Percentiles rank a stretch among this genome's conserved stretches.
phyloP scores from a whole-genome alignment of 2,113 vertebrate genomes.

The Microcebus jonahi region DNA sequence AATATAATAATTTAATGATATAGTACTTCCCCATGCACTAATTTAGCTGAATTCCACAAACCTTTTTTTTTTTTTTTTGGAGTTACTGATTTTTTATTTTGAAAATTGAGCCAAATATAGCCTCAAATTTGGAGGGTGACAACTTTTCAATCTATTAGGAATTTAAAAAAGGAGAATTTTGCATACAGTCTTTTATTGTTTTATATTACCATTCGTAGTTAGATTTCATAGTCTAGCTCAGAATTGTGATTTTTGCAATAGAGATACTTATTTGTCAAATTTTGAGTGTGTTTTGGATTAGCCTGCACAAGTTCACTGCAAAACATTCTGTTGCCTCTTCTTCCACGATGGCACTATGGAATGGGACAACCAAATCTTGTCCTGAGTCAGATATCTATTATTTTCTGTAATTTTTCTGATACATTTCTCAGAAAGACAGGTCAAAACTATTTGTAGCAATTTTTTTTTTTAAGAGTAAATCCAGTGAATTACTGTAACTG shows the following conservation, averaged over 20 bases:
- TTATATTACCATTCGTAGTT: background rate
- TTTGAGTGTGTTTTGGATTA: slow-evolving; percentile 88
- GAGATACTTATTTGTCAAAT: slow-evolving; percentile 92
- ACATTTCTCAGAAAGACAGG: slow-evolving; percentile 89
- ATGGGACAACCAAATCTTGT: slow-evolving; percentile 90
- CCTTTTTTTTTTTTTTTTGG: background rate
- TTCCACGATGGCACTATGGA: slow-evolving; percentile 88
- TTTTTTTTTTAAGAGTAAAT: slow-evolving; percentile 79
- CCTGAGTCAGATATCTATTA: slow-evolving; percentile 88
- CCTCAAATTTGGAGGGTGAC: background rate
- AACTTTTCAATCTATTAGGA: background rate
- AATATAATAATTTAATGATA: background rate
- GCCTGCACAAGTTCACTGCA: slow-evolving; percentile 87
- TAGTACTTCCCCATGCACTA: background rate
- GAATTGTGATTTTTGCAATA: slow-evolving; percentile 90
- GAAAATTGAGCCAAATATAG: background rate
- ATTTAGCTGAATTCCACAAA: background rate
- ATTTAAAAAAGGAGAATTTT: background rate
- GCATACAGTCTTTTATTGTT: background rate
- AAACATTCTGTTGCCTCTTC: slow-evolving; percentile 86
- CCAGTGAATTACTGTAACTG: slow-evolving; percentile 90
- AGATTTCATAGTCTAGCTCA: slow-evolving; percentile 78
- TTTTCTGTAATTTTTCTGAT: slow-evolving; percentile 90
- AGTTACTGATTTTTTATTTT: background rate
- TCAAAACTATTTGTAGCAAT: slow-evolving; percentile 88